Base-by-base conservation (phyloP, 2,888 invertebrate species). In the Drosophila cognata region DNA sequence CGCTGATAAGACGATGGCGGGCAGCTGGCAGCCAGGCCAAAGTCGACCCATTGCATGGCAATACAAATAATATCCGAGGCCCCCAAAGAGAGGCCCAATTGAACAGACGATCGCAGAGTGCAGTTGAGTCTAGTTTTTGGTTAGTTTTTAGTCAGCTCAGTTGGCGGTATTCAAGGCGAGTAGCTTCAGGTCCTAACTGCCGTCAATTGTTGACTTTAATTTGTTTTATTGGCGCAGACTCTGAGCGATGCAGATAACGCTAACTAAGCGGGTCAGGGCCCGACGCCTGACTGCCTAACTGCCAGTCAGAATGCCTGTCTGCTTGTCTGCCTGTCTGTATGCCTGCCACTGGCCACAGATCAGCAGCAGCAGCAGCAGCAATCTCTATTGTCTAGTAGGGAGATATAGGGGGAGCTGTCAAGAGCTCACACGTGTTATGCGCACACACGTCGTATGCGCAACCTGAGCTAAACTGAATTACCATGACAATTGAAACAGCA, bases 111-210 rank as follows among this genome's bases (percentile, higher is more conserved):
- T 35, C 64, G 41, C 25, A 43, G 65, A 38, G 11, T 38, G 11
- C 13, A 41, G 55, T n/a, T 38, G 38, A 13, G 56, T 41, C 16
- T 56, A 21, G 29, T 57, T 51, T 43, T 16, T 48, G 31, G 64
- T 55, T 52, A 41, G 31, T 4, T n/a, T 29, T 16, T 2, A 46
- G 25, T 46, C 46, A 8, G 56, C 38, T 38, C 28, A 57, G 62
- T 56, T 67, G 60, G 52, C 63, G 43, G 58, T 38, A 64, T 88
- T 86, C 87, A 87, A 88, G 89, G 86, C 84, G 71, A 89, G 87
- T 86, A 83, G 90, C 90, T 88, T 84, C 83, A 87, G 90, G 90
- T 88, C 90, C 89, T 90, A 88, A 86, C 81, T 74, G 85, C 78
- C 82, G 87, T 78, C 87, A 89, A 82, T 89, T 84, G 80, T 84